A percentile compares a stretch with the other conserved stretches of the same genome.
Conservation (phyloP, 2,797 vertebrate genomes). For the Babyrousa celebensis region DNA sequence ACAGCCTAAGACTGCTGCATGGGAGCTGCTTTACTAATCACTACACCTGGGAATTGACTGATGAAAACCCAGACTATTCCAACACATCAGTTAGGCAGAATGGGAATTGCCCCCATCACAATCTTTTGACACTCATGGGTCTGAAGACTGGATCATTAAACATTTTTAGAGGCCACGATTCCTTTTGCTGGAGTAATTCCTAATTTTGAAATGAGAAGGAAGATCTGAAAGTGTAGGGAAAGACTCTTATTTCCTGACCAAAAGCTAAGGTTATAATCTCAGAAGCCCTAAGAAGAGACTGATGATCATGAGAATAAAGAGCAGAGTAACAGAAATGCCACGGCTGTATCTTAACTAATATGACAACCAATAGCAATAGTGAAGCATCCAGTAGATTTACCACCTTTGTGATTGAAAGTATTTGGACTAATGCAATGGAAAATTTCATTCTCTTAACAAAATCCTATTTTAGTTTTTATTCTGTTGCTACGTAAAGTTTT, state of each 20-base stretch:
- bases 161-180: not conserved
- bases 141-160: not conserved
- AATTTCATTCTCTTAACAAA: not conserved
- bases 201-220: slow-evolving; percentile 36
- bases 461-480: slow-evolving; percentile 15
- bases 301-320: not conserved
- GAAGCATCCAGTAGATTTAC: not conserved
- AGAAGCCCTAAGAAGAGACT: not conserved
- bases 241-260: not conserved
- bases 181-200: slow-evolving; percentile 1
- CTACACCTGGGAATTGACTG: not conserved
- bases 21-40: not conserved
- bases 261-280: slow-evolving; percentile 8
- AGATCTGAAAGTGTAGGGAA: not conserved
- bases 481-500: slow-evolving; percentile 8
- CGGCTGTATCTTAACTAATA: not conserved
- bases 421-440: not conserved
- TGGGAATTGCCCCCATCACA: not conserved
- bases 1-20: not conserved
- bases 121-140: not conserved
- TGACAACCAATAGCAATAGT: rapidly evolving
- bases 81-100: not conserved
- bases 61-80: not conserved
- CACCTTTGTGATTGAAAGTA: not conserved
- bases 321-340: not conserved